Percentiles rank a stretch among this genome's conserved stretches.
These are phyloP conservation scores for Merodon equestris DNA, from an alignment of 2,888 invertebrate species.

Conservation along the genomic window DNA sequence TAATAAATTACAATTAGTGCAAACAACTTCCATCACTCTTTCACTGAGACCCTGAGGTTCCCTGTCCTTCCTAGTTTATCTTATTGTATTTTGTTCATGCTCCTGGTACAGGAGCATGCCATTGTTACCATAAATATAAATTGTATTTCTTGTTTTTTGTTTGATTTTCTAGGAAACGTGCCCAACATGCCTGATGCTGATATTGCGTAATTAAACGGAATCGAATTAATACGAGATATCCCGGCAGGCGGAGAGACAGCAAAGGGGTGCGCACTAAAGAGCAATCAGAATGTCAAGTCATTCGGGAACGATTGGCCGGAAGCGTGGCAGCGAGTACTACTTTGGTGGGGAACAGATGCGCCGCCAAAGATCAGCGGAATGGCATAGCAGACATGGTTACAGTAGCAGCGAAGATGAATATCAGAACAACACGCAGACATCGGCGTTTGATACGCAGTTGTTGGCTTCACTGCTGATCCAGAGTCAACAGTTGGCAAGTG, in stretches of 20 bases:
- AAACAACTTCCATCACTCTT: slow-evolving; percentile 47
- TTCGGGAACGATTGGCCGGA: slow-evolving; percentile 79
- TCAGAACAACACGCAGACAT: slow-evolving; percentile 78
- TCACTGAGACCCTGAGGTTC: slow-evolving; percentile 5
- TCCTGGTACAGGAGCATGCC: neutral
- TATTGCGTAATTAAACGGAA: slow-evolving; percentile 36
- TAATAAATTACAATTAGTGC: slow-evolving; percentile 63
- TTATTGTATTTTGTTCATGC: slow-evolving; percentile 39
- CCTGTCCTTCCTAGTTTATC: slow-evolving; percentile 2
- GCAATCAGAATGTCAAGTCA: slow-evolving; percentile 77
- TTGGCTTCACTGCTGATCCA: slow-evolving; percentile 81
- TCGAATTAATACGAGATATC: slow-evolving; percentile 19
- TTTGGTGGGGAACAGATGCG: slow-evolving; percentile 78
- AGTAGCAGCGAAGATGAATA: slow-evolving; percentile 82
- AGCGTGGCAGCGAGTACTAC: slow-evolving; percentile 78
- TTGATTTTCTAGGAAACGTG: slow-evolving; percentile 36
- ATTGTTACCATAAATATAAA: neutral
- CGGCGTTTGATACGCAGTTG: slow-evolving; percentile 81
- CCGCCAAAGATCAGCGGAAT: slow-evolving; percentile 81
- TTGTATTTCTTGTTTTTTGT: slow-evolving; percentile 23
- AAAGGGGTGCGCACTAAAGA: neutral
- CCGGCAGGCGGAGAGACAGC: slow-evolving; percentile 2
- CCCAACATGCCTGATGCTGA: slow-evolving; percentile 44
- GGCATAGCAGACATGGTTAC: slow-evolving; percentile 80
- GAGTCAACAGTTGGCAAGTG: slow-evolving; percentile 82